These are phyloP conservation scores for Pseudocheirus occidentalis DNA, from an alignment of 2,797 vertebrate genomes.

Conservation along the genomic window DNA sequence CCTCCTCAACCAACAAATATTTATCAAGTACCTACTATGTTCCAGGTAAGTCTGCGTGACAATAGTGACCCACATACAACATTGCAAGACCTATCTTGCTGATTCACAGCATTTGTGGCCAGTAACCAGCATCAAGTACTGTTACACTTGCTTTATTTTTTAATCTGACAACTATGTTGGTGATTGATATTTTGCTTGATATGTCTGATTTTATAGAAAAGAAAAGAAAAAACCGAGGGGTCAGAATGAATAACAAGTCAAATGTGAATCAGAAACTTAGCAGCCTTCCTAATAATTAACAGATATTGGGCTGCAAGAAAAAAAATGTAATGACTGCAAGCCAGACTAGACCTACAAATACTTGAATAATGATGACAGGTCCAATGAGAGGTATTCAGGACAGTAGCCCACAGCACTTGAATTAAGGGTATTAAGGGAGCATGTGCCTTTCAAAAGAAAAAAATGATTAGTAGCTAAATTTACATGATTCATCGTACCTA, in stretches of 20 bases:
- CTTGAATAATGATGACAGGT: background rate
- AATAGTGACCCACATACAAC: background rate
- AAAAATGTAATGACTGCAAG: background rate
- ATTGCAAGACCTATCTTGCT: background rate
- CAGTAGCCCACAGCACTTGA: background rate
- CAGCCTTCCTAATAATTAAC: background rate
- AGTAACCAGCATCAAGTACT: background rate
- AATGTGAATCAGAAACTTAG: background rate
- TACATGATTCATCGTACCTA: accelerated
- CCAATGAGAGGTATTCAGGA: background rate
- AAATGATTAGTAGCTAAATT: background rate
- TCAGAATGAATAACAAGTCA: background rate
- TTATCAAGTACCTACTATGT: background rate
- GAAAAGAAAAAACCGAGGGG: background rate
- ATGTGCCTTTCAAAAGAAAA: background rate
- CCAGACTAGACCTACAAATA: background rate
- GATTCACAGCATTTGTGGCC: background rate
- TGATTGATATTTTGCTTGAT: background rate
- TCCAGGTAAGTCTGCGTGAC: background rate
- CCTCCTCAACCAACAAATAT: background rate
- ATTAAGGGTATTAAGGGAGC: background rate
- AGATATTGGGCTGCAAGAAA: background rate
- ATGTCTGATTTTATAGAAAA: background rate
- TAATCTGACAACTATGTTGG: background rate
- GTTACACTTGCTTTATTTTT: background rate